Conservation (phyloP, 1,140 invertebrate species). For the Brachystomella parvula region DNA sequence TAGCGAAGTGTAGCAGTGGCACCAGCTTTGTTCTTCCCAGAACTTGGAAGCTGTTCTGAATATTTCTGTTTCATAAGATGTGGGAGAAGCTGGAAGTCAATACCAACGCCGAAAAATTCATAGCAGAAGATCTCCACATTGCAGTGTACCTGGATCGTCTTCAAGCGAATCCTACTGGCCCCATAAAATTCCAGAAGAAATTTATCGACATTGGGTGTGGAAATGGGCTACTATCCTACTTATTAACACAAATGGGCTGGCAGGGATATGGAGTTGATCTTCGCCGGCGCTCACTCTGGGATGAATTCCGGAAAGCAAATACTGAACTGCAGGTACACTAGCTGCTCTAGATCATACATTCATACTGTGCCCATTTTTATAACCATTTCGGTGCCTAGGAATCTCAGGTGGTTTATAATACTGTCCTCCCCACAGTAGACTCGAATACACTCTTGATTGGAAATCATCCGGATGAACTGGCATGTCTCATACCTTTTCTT, state of each 20-base stretch:
- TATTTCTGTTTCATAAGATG: conserved; percentile 40
- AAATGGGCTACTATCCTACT: conserved; percentile 87
- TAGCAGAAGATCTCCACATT: conserved; percentile 94
- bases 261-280: conserved; percentile 84
- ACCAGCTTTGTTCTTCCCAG: neutral
- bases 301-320: conserved; percentile 40
- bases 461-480: conserved; percentile 97
- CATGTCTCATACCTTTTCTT: conserved; percentile 94
- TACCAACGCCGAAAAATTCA: conserved; percentile 89
- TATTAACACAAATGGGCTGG: conserved; percentile 74
- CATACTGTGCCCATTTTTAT: neutral
- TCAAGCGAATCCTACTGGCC: conserved; percentile 42
- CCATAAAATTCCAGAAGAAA: neutral
- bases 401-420: neutral
- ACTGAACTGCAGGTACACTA: neutral
- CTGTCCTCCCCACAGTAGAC: neutral
- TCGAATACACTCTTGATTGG: conserved; percentile 62
- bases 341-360: neutral
- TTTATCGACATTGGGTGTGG: conserved; percentile 43
- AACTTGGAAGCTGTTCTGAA: neutral
- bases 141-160: conserved; percentile 79
- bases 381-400: conserved; percentile 14
- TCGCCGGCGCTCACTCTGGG: conserved; percentile 82
- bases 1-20: neutral
- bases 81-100: conserved; percentile 64